Percentiles rank a stretch among this genome's conserved stretches.
Conservation (phyloP, 2,113 vertebrate species). For the Crotalus tigris region DNA sequence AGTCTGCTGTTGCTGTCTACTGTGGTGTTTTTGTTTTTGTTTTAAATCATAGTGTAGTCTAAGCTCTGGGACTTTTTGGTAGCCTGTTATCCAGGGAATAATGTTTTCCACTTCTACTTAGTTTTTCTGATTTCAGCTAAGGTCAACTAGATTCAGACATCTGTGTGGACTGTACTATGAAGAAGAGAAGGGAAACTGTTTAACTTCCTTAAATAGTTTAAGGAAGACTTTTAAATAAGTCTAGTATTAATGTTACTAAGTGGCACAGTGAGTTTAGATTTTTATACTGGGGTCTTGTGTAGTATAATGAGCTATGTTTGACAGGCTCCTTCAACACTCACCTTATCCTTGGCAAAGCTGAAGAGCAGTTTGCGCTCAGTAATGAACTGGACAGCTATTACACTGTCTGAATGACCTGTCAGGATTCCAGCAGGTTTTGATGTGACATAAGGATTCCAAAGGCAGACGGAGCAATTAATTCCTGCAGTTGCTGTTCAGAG, state of each 20-base stretch:
- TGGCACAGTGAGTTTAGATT: neutral
- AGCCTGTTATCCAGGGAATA: neutral
- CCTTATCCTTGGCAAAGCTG: constrained; percentile 84
- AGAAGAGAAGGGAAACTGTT: neutral
- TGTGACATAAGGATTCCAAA: constrained; percentile 81
- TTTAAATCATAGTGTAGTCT: neutral
- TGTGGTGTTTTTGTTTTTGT: neutral
- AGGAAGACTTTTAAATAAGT: neutral
- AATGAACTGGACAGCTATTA: constrained; percentile 75
- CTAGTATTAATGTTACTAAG: neutral
- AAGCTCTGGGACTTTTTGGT: neutral
- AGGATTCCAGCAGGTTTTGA: constrained; percentile 74
- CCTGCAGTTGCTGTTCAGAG: constrained; percentile 77
- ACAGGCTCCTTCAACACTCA: constrained; percentile 40
- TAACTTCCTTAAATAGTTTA: neutral
- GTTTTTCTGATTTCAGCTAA: neutral
- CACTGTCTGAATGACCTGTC: constrained; percentile 71
- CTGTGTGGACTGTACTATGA: neutral
- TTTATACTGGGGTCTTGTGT: neutral
- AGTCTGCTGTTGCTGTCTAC: neutral
- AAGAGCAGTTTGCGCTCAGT: constrained; percentile 75
- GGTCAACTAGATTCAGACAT: neutral
- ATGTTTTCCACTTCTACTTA: neutral
- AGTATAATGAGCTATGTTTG: neutral
- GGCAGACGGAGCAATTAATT: constrained; percentile 74